phyloP scores from a whole-genome alignment of 2,113 vertebrate genomes.

The Ptychochromis oligacanthus region DNA sequence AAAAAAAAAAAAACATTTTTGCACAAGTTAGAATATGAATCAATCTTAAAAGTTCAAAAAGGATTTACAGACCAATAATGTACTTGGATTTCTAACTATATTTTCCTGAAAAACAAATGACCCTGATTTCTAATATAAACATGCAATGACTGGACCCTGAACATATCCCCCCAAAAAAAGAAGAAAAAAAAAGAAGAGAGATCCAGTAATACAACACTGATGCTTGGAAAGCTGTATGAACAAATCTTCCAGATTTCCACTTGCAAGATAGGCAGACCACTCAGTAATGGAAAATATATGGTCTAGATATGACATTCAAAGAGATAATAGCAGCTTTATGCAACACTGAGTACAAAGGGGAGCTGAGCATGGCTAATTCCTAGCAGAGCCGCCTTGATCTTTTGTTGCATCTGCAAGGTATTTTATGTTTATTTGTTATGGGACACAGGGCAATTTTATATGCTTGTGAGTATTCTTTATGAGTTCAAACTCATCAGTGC shows the following conservation, averaged over 20 bases:
- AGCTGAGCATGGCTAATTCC: constrained; percentile 45
- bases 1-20: too few species aligned
- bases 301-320: constrained; percentile 52
- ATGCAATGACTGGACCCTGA: constrained; percentile 35
- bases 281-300: constrained; percentile 58
- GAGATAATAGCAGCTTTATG: constrained; percentile 62
- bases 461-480: constrained; percentile 28
- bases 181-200: background rate
- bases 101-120: constrained; percentile 1
- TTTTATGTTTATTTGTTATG: constrained; percentile 61
- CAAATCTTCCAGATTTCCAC: constrained; percentile 46
- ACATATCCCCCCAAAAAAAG: constrained; percentile 23
- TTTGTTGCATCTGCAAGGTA: constrained; percentile 58
- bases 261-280: constrained; percentile 41
- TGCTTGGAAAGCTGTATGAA: constrained; percentile 41
- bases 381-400: constrained; percentile 49
- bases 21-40: background rate
- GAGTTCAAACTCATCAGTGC: constrained; percentile 37
- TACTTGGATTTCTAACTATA: background rate
- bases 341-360: constrained; percentile 49
- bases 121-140: constrained; percentile 10
- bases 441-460: constrained; percentile 23
- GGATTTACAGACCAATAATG: background rate
- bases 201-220: constrained; percentile 36
- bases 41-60: background rate